These are phyloP conservation scores for Sebastes wilsoni DNA, from an alignment of 2,797 vertebrate genomes.

Conservation along the genomic window DNA sequence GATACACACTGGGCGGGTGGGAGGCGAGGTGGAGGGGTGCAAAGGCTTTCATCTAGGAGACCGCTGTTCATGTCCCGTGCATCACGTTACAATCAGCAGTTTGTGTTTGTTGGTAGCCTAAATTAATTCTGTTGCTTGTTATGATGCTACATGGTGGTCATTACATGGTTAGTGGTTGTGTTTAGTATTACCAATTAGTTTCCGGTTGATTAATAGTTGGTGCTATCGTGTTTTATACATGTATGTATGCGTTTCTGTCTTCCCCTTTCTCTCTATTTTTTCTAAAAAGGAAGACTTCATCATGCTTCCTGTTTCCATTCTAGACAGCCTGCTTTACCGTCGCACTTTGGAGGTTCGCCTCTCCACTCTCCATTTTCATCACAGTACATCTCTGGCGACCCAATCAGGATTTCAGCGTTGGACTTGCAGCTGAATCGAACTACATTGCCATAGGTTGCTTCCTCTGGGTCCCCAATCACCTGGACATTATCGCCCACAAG, in stretches of 20 bases:
- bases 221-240: background rate
- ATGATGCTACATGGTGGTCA: too few relatives aligned
- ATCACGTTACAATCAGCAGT: too few relatives aligned
- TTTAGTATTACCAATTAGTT: too few relatives aligned
- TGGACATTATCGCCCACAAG: background rate
- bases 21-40: background rate
- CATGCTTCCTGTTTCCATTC: background rate
- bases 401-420: background rate
- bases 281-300: background rate
- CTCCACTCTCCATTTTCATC: conserved; percentile 71
- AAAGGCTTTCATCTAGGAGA: too few relatives aligned
- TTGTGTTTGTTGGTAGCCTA: too few relatives aligned
- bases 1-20: background rate
- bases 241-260: background rate
- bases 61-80: too few relatives aligned
- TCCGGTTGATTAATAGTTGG: too few relatives aligned
- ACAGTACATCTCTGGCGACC: conserved; percentile 56
- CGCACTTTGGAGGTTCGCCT: conserved; percentile 38
- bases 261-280: background rate
- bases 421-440: conserved; percentile 71
- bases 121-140: too few relatives aligned
- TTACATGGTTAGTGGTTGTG: too few relatives aligned
- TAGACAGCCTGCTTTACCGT: conserved; percentile 52
- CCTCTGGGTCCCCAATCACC: conserved; percentile 63
- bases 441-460: conserved; percentile 66